Evolutionary conservation across 2,113 vertebrate species (phyloP).

Genomic region (Manacus vitellinus): DNA sequence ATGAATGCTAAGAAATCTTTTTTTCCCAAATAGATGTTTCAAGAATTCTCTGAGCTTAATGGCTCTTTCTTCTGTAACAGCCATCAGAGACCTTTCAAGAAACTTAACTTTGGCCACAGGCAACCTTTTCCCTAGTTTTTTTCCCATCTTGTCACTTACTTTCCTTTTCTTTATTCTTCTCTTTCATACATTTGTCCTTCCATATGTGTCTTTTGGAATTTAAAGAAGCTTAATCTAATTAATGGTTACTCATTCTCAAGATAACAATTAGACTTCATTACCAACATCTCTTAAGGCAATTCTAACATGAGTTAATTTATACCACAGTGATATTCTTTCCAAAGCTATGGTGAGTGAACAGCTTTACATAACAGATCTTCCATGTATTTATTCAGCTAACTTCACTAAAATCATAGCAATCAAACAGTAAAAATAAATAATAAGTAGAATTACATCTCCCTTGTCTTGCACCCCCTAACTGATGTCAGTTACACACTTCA

Average conservation of each 20-base stretch:
- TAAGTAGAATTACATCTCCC: neutral
- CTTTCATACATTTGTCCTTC: neutral
- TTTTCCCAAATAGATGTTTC: neutral
- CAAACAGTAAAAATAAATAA: neutral
- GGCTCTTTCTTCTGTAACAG: neutral
- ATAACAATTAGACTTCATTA: neutral
- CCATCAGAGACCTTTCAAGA: neutral
- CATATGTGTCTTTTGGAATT: neutral
- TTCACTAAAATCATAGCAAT: neutral
- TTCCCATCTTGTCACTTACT: neutral
- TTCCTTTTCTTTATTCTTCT: neutral
- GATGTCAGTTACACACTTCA: neutral
- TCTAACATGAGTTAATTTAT: neutral
- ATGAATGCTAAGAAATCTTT: neutral
- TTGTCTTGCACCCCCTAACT: neutral
- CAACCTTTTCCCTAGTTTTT: neutral
- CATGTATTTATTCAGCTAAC: neutral
- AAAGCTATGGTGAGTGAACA: neutral
- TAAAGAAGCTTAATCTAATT: neutral
- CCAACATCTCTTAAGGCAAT: neutral
- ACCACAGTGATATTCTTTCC: neutral
- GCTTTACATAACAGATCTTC: neutral
- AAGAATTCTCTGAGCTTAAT: conserved; percentile 1
- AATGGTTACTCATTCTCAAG: neutral
- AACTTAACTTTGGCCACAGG: neutral